phyloP scores from a whole-genome alignment of 2,113 vertebrate species.

The Merops nubicus region DNA sequence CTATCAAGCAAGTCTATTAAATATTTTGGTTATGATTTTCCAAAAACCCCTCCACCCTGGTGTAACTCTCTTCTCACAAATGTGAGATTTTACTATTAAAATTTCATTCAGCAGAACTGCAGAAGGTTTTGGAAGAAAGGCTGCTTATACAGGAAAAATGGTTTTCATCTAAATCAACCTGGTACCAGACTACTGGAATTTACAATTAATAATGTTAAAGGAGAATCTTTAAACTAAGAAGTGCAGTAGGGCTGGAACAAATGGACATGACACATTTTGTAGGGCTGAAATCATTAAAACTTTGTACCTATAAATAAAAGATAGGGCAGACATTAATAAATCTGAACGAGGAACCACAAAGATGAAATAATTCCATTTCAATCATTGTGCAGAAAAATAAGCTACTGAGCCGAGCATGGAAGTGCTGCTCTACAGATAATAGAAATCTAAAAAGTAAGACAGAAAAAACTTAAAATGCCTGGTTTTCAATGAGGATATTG shows the following conservation, averaged over 20 bases:
- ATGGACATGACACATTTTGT: conserved; percentile 3
- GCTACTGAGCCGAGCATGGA: not conserved
- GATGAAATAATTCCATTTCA: conserved; percentile 4
- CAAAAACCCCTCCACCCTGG: not conserved
- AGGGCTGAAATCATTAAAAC: conserved; percentile 36
- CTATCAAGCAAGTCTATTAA: not conserved
- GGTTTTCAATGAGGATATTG: not conserved
- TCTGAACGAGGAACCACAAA: not conserved
- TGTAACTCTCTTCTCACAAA: not conserved
- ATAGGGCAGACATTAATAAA: conserved; percentile 29
- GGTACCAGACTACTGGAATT: not conserved
- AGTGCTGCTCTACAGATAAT: not conserved
- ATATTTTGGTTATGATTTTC: not conserved
- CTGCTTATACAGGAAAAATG: not conserved
- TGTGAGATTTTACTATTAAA: not conserved
- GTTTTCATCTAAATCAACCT: not conserved
- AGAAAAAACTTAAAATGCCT: not conserved
- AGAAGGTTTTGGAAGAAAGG: not conserved
- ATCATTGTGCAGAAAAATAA: not conserved
- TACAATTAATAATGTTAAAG: conserved; percentile 8
- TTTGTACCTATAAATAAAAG: conserved; percentile 57
- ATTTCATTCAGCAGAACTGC: not conserved
- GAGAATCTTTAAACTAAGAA: not conserved
- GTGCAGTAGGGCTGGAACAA: not conserved
- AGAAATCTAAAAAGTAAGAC: not conserved